Base-by-base conservation (phyloP, 2,888 invertebrate genomes). In the Meiosimyza platycephala region DNA sequence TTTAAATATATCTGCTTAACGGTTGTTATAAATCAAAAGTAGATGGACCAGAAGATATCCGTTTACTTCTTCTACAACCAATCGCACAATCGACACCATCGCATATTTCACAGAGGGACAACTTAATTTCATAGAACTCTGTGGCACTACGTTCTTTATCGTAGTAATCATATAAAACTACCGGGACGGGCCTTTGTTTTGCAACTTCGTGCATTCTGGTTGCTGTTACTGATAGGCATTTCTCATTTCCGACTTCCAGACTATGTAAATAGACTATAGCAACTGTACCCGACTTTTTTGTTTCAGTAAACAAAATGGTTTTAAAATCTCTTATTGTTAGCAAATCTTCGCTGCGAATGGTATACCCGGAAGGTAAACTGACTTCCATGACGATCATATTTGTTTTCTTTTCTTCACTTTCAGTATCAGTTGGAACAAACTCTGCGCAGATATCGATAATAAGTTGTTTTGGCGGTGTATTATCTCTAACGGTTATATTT, bases 161-260 rank as follows among this genome's bases (percentile, higher is more conserved):
- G 28, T 72, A 72, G 47, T 66, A 72, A 66, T 72, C 72, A 52
- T 72, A 72, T 33, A 72, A 16, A 1, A 22, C 52, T 18, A 72
- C 65, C 3, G 72, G 18, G 9, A 64, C 57, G 2, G 72, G 66
- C 16, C 65, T 72, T 5, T 33, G 60, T 13, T 13, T 16, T 6
- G n/a, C 16, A 2, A 72, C 59, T 1, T 72, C 72, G 33, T 60
- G 18, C 2, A 54, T 9, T 59, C 59, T 72, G 13, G 15, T 16
- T 13, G 59, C 72, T 51, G 40, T 28, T 33, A 72, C 54, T 54
- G 48, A 52, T 1, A 72, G 13, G 52, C 72, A 72, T 13, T 66
- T 40, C 11, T 57, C 28, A 3, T 22, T 51, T 15, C 60, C 65
- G 6, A 65, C 66, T 16, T 63, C 9, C 6, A 72, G 7, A 9